phyloP scores from a whole-genome alignment of 2,888 invertebrate genomes.

The Augiades crinisus region DNA sequence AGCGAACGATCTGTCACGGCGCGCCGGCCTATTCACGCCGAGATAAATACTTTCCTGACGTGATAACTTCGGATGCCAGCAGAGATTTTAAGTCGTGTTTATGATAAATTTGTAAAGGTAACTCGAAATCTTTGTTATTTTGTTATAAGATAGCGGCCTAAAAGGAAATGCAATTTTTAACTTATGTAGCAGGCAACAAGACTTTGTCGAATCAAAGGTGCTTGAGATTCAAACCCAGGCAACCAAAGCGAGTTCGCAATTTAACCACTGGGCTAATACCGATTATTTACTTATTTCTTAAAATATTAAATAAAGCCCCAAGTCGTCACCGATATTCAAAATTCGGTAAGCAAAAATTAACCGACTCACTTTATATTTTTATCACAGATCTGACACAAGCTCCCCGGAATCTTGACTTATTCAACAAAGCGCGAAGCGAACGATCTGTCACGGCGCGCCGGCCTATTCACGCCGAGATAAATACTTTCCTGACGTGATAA shows the following conservation, averaged over 20 bases:
- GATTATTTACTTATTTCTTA: too few species aligned
- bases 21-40: constrained; percentile 53
- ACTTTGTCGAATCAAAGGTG: too few species aligned
- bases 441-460: constrained; percentile 63
- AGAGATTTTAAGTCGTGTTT: not conserved
- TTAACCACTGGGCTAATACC: too few species aligned
- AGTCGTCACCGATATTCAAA: too few species aligned
- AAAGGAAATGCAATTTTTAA: too few species aligned
- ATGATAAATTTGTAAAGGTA: too few species aligned
- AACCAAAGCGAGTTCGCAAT: too few species aligned
- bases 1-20: constrained; percentile 63
- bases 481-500: constrained; percentile 55
- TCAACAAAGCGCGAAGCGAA: constrained; percentile 56
- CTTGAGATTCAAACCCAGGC: too few species aligned
- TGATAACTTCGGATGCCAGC: constrained; percentile 40
- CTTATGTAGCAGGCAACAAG: too few species aligned
- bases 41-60: constrained; percentile 58
- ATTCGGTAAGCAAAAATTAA: not conserved
- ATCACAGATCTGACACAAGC: constrained; percentile 15
- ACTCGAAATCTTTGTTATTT: too few species aligned
- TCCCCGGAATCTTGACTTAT: constrained; percentile 41
- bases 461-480: constrained; percentile 62
- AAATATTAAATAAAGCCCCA: too few species aligned
- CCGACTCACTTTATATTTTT: not conserved
- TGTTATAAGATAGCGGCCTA: too few species aligned